Percentiles rank a stretch among this genome's conserved stretches.
Evolutionary conservation across 1,140 invertebrate species (phyloP).

Genomic region (Drosophila aff.): DNA sequence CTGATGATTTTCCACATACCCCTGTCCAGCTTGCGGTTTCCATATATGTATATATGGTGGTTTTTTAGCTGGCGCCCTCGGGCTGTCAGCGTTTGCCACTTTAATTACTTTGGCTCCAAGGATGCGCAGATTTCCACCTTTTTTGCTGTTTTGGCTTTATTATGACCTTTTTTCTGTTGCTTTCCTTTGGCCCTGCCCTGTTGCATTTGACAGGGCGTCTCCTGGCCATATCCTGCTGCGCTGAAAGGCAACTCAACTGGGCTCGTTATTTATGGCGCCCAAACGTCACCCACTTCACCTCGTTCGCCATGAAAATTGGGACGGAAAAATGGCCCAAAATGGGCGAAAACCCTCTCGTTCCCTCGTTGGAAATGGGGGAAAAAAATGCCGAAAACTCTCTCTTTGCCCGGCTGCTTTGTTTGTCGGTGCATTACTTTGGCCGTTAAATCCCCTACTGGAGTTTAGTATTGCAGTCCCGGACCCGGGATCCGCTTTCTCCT

Average conservation of each 20-base stretch:
- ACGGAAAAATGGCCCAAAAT: constrained; percentile 44
- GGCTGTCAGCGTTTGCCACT: constrained; percentile 65
- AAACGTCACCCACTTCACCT: constrained; percentile 19
- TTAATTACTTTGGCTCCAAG: constrained; percentile 75
- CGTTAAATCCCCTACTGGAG: constrained; percentile 69
- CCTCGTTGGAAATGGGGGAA: not conserved
- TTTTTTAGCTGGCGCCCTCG: constrained; percentile 22
- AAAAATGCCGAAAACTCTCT: constrained; percentile 25
- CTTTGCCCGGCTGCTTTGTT: constrained; percentile 70
- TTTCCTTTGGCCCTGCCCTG: constrained; percentile 44
- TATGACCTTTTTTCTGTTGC: constrained; percentile 6
- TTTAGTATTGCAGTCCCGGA: constrained; percentile 51
- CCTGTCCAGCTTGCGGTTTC: constrained; percentile 51
- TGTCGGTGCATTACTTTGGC: constrained; percentile 82
- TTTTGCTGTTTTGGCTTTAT: constrained; percentile 18
- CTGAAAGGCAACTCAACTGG: constrained; percentile 71
- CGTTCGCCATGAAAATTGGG: constrained; percentile 29
- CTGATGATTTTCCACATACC: constrained; percentile 3
- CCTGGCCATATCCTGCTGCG: constrained; percentile 28
- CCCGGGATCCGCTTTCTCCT: not conserved
- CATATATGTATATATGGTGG: constrained; percentile 9
- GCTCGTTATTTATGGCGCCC: constrained; percentile 72
- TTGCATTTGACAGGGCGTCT: constrained; percentile 70
- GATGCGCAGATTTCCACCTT: constrained; percentile 61
- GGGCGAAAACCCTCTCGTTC: constrained; percentile 3